These are phyloP conservation scores for Tipula confusa DNA, from an alignment of 2,888 invertebrate genomes.

Conservation along the genomic window DNA sequence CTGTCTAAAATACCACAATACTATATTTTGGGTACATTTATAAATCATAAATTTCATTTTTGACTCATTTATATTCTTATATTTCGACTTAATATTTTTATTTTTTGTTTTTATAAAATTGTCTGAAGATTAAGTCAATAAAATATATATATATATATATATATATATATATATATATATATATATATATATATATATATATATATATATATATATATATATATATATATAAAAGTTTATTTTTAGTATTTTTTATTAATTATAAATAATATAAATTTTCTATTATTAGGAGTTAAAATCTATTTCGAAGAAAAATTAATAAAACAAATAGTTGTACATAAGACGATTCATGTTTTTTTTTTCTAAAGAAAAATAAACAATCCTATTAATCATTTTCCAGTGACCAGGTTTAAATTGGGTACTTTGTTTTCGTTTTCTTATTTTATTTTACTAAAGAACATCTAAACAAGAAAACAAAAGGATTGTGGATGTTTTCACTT, in stretches of 20 bases:
- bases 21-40: background rate
- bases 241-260: conserved; percentile 12
- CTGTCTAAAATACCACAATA: background rate
- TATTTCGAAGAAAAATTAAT: background rate
- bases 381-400: conserved; percentile 20
- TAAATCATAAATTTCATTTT: background rate
- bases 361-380: background rate
- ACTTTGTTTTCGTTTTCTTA: conserved; percentile 28
- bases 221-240: background rate
- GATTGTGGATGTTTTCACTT: background rate
- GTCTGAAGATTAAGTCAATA: background rate
- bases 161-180: too few species aligned
- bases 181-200: too few species aligned
- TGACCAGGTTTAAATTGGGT: conserved; percentile 3
- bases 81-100: background rate
- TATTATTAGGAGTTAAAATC: background rate
- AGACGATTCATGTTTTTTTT: background rate
- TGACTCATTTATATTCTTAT: conserved; percentile 25
- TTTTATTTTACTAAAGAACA: conserved; percentile 26
- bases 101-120: background rate
- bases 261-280: conserved; percentile 20
- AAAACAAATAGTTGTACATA: background rate
- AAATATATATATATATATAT: background rate
- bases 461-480: conserved; percentile 30
- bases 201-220: too few species aligned